A percentile compares a stretch with the other conserved stretches of the same genome.
Evolutionary conservation across 1,140 invertebrate genomes (phyloP).

Genomic region (Holotrichia oblita): DNA sequence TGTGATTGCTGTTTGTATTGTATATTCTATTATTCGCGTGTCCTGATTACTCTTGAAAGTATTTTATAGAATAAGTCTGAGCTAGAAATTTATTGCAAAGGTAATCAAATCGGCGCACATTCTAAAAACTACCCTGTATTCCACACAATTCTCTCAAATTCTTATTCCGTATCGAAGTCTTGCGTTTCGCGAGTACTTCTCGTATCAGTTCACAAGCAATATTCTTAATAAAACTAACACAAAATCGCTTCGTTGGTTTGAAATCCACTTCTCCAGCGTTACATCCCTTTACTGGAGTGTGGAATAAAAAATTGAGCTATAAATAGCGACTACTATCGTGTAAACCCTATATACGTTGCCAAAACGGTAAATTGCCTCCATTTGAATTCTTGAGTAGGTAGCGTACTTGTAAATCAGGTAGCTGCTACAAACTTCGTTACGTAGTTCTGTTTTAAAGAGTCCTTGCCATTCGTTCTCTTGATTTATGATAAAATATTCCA

Average conservation of each 20-base stretch:
- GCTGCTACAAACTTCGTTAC: neutral
- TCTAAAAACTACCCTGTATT: too few species aligned
- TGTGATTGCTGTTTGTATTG: too few species aligned
- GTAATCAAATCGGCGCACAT: too few species aligned
- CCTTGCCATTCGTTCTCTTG: neutral
- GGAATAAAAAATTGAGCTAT: constrained; percentile 29
- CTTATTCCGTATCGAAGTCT: too few species aligned
- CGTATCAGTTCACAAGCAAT: neutral
- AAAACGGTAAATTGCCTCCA: constrained; percentile 29
- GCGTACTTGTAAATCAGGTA: constrained; percentile 31
- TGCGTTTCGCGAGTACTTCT: neutral
- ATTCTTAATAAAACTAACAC: neutral
- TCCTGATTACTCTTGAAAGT: too few species aligned
- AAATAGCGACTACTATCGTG: constrained; percentile 8
- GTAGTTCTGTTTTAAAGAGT: neutral
- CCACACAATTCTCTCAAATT: too few species aligned
- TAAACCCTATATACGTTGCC: constrained; percentile 14
- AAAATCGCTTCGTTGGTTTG: neutral
- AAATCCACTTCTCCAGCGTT: neutral
- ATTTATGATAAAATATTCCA: constrained; percentile 16
- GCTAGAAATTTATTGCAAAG: too few species aligned
- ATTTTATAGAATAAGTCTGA: too few species aligned
- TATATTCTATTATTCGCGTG: too few species aligned
- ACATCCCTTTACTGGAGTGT: neutral
- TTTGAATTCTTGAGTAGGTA: constrained; percentile 21